phyloP scores from a whole-genome alignment of 2,888 invertebrate species.

The Oscheius sp. region DNA sequence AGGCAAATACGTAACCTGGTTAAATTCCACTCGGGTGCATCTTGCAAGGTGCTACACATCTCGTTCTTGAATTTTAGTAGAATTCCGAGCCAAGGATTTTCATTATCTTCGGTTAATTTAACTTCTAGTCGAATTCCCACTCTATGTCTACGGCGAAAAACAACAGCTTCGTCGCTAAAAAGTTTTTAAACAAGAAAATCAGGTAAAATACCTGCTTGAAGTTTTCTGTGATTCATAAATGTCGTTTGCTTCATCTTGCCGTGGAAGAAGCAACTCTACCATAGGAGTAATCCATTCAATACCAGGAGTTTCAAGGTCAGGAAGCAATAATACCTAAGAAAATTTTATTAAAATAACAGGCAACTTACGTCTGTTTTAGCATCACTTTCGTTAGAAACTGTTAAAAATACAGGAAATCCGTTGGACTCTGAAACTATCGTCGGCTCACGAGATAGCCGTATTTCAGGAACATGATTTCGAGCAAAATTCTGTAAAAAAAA shows the following conservation, averaged over 20 bases:
- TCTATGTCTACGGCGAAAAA: slow-evolving; percentile 54
- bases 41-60: neutral
- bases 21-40: slow-evolving; percentile 12
- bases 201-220: neutral
- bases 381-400: slow-evolving; percentile 47
- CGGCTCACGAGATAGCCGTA: slow-evolving; percentile 51
- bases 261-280: slow-evolving; percentile 33
- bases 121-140: slow-evolving; percentile 50
- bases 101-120: slow-evolving; percentile 7
- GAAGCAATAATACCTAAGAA: slow-evolving; percentile 28
- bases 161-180: slow-evolving; percentile 41
- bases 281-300: slow-evolving; percentile 31
- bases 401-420: slow-evolving; percentile 43
- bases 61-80: slow-evolving; percentile 34
- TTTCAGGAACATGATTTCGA: slow-evolving; percentile 55
- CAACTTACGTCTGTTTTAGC: slow-evolving; percentile 38
- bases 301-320: slow-evolving; percentile 24
- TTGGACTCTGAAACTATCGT: slow-evolving; percentile 11
- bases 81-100: slow-evolving; percentile 31
- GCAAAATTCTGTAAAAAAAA: slow-evolving; percentile 50
- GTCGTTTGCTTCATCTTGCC: slow-evolving; percentile 32
- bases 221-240: neutral
- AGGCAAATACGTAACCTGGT: neutral
- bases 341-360: neutral
- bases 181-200: neutral